Conservation (phyloP, 1,140 invertebrate species). For the Pachypeltis micranthus region DNA sequence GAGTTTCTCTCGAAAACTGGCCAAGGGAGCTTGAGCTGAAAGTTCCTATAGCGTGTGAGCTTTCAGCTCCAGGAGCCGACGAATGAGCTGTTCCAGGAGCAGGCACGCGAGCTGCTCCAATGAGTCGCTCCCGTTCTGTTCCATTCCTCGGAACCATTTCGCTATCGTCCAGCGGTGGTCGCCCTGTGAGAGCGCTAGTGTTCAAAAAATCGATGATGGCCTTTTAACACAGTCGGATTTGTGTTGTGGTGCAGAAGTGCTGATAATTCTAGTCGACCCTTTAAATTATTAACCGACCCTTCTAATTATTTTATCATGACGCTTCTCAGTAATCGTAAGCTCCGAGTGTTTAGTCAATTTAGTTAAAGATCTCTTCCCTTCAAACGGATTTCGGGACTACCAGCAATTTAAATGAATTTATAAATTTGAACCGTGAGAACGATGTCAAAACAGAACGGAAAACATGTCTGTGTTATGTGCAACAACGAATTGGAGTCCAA, state of each 20-base stretch:
- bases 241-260: neutral
- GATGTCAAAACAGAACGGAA: constrained; percentile 3
- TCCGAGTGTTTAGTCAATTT: neutral
- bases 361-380: neutral
- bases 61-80: too few species aligned
- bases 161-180: too few species aligned
- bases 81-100: too few species aligned
- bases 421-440: neutral
- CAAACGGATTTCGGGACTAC: neutral
- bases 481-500: constrained; percentile 37
- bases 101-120: too few species aligned
- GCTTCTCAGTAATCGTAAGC: neutral
- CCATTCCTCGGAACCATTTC: too few species aligned
- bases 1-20: too few species aligned
- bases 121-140: too few species aligned
- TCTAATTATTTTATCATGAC: neutral
- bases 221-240: too few species aligned
- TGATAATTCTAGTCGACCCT: neutral
- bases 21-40: too few species aligned
- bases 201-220: constrained; percentile 4
- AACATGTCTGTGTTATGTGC: constrained; percentile 37
- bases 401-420: neutral
- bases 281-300: neutral
- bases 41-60: too few species aligned
- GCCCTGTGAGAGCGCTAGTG: constrained; percentile 9